phyloP scores from a whole-genome alignment of 2,888 invertebrate genomes.

The Isotomurus palustris region DNA sequence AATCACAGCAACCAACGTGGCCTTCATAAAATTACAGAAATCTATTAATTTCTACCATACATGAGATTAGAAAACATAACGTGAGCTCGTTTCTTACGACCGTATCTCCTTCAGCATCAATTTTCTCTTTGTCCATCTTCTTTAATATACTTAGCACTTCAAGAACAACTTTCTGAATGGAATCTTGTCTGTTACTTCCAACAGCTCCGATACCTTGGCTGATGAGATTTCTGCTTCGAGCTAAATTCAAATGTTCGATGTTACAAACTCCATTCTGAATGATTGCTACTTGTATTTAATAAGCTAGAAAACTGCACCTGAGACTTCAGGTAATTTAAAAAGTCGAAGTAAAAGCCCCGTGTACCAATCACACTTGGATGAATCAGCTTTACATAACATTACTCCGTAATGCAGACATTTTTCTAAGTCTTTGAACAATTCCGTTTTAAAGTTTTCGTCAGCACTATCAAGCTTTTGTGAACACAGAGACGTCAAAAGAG shows the following conservation, averaged over 20 bases:
- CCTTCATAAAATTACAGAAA: conserved; percentile 23
- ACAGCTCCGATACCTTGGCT: conserved; percentile 73
- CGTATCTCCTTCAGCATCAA: conserved; percentile 41
- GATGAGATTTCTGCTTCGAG: conserved; percentile 51
- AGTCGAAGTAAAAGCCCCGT: conserved; percentile 52
- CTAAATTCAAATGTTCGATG: too few species aligned
- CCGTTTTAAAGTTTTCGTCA: conserved; percentile 56
- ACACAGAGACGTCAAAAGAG: conserved; percentile 28
- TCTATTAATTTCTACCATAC: background rate
- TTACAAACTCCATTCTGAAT: too few species aligned
- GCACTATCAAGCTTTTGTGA: conserved; percentile 55
- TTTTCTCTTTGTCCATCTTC: conserved; percentile 32
- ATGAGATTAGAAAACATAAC: background rate
- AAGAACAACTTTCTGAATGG: conserved; percentile 58
- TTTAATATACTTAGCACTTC: conserved; percentile 49
- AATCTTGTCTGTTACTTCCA: conserved; percentile 60
- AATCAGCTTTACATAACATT: conserved; percentile 61
- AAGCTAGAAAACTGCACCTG: too few species aligned
- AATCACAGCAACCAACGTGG: conserved; percentile 34
- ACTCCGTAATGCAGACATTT: conserved; percentile 69
- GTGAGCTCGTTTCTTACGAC: conserved; percentile 52
- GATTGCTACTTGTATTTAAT: too few species aligned
- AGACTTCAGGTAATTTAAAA: conserved; percentile 3
- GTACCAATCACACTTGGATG: conserved; percentile 61
- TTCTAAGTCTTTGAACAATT: conserved; percentile 56